Base-by-base conservation (phyloP, 2,797 vertebrate genomes). In the Chiloscyllium punctatum region DNA sequence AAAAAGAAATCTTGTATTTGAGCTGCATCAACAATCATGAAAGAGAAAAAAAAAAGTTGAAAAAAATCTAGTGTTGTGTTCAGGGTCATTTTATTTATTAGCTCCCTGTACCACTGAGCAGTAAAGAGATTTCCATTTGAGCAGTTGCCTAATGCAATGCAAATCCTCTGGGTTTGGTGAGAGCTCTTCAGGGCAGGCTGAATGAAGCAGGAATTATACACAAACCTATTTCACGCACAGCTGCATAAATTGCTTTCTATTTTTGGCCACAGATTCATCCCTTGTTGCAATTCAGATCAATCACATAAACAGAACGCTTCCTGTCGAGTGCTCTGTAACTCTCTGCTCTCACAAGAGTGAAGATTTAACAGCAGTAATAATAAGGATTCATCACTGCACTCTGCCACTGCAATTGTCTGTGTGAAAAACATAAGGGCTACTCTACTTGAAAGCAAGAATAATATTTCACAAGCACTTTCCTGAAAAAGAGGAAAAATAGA, bases 211-310 rank as follows among this genome's bases (percentile, higher is more conserved):
- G 97, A 97, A 97, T 98, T 97, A 96, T 97, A 86, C 97, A 96
- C 97, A 96, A 98, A 98, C 98, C 96, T 97, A 96, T 98, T 98
- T 98, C 97, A 97, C 97, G 96, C 97, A 97, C 97, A 97, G 97
- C 97, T 97, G 97, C 97, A 97, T 97, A 96, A 97, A 98, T 97
- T 98, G 97, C 97, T 53, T 98, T 98, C 98, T 98, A 98, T 98
- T 98, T 99, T 98, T 98, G 98, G 98, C 96, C 92, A 97, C 96
- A 94, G 53, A 97, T 96, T 96, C 97, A 97, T 97, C 97, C 97
- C 97, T 97, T 96, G 97, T 97, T 97, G 96, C 96, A 98, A 98
- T 97, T 97, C 71, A 95, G 94, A 95, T 95, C 97, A 98, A 98
- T 98, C 97, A 96, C 2, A 96, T 25, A 96, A 96, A 96, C 96